Conservation (phyloP, 2,113 vertebrate species). For the Nothoprocta perdicaria region DNA sequence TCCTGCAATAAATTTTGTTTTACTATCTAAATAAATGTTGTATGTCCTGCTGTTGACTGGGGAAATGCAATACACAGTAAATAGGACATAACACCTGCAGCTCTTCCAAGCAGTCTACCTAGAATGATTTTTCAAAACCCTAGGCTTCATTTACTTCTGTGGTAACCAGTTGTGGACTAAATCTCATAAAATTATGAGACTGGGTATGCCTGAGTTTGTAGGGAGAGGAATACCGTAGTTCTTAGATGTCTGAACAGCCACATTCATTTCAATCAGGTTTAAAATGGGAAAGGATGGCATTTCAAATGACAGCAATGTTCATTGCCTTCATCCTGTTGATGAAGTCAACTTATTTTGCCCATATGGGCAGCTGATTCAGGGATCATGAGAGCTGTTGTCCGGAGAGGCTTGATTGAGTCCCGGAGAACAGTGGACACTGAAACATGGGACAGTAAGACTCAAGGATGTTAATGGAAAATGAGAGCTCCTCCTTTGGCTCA, state of each 20-base stretch:
- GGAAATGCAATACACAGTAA: background rate
- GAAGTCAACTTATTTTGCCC: background rate
- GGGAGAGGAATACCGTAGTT: background rate
- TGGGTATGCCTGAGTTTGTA: background rate
- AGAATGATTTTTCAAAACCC: background rate
- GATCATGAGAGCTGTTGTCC: too few relatives aligned
- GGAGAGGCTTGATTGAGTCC: background rate
- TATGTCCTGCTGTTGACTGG: background rate
- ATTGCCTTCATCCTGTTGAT: rapidly evolving
- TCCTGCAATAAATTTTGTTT: background rate
- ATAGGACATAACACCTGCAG: background rate
- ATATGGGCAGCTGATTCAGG: background rate
- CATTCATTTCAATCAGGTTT: rapidly evolving
- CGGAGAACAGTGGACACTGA: background rate
- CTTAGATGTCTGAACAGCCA: background rate
- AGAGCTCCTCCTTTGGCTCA: background rate
- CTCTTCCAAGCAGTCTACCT: background rate
- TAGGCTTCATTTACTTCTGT: background rate
- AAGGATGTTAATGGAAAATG: rapidly evolving
- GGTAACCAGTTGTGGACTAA: background rate
- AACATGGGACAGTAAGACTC: background rate
- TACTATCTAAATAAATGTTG: background rate
- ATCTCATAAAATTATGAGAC: background rate
- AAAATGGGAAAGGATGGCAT: background rate
- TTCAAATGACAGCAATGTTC: background rate